Conservation (phyloP, 1,140 invertebrate species). For the Argopecten irradians region DNA sequence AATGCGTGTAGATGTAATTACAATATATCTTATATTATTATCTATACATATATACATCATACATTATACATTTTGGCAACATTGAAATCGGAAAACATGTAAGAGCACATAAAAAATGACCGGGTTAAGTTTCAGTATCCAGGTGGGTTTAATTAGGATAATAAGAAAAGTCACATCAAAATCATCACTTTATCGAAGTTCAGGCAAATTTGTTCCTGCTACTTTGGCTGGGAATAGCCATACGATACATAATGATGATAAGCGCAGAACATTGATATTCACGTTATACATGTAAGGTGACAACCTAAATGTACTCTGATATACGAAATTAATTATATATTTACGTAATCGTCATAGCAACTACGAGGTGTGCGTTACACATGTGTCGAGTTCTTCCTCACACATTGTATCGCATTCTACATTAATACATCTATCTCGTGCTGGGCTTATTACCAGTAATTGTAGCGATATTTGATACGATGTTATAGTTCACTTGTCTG, state of each 20-base stretch:
- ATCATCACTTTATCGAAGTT: too few species aligned
- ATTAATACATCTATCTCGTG: constrained; percentile 8
- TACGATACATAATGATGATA: neutral
- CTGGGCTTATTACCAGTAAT: neutral
- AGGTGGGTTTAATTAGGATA: neutral
- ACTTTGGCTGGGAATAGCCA: neutral
- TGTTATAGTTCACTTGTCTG: constrained; percentile 17
- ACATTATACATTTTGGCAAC: too few species aligned
- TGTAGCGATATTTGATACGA: neutral
- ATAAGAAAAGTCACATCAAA: neutral
- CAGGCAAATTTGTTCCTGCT: neutral
- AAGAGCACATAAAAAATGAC: too few species aligned
- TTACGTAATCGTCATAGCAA: neutral
- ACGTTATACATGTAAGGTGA: neutral
- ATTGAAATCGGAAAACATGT: too few species aligned
- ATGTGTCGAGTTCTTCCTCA: neutral
- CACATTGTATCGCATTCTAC: neutral
- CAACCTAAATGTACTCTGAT: neutral
- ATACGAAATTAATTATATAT: constrained; percentile 1
- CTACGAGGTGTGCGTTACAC: neutral
- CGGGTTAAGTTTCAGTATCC: neutral
- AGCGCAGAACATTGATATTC: neutral
- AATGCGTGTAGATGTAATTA: too few species aligned
- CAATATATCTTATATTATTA: too few species aligned
- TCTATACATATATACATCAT: too few species aligned